phyloP scores from a whole-genome alignment of 2,797 vertebrate genomes.

The Pangasius macronema region DNA sequence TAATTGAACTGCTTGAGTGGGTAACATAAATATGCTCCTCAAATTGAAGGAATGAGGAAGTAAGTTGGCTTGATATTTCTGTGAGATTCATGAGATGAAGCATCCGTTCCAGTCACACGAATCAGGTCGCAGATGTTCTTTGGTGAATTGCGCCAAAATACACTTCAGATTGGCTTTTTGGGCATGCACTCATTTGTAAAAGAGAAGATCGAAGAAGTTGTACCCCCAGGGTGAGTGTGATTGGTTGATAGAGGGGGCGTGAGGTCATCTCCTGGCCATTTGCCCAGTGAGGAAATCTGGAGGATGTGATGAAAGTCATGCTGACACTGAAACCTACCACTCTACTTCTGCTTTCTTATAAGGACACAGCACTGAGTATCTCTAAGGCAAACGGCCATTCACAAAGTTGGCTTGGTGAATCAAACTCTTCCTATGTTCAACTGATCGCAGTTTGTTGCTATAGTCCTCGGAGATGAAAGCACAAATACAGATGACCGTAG shows the following conservation, averaged over 20 bases:
- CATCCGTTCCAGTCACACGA: constrained; percentile 26
- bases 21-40: constrained; percentile 18
- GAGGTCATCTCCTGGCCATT: constrained; percentile 54
- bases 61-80: constrained; percentile 30
- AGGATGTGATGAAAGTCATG: constrained; percentile 47
- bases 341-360: constrained; percentile 35
- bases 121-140: constrained; percentile 39
- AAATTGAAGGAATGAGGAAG: constrained; percentile 47
- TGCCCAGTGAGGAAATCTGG: constrained; percentile 40
- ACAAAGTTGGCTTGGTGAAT: constrained; percentile 26
- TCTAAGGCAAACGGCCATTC: constrained; percentile 38
- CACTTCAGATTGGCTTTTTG: constrained; percentile 13
- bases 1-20: background rate
- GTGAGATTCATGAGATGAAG: constrained; percentile 44
- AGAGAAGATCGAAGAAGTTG: constrained; percentile 24
- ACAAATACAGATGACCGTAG: background rate
- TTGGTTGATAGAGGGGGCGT: constrained; percentile 33
- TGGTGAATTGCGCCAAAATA: constrained; percentile 19
- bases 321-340: constrained; percentile 25
- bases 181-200: constrained; percentile 27
- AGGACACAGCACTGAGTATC: constrained; percentile 11
- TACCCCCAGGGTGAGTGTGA: constrained; percentile 9
- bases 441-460: background rate
- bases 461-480: background rate
- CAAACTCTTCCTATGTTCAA: background rate